Evolutionary conservation across 2,888 invertebrate genomes (phyloP), one percentile per base, ranked within the genome.

Genomic region (Pomacea canaliculata): DNA sequence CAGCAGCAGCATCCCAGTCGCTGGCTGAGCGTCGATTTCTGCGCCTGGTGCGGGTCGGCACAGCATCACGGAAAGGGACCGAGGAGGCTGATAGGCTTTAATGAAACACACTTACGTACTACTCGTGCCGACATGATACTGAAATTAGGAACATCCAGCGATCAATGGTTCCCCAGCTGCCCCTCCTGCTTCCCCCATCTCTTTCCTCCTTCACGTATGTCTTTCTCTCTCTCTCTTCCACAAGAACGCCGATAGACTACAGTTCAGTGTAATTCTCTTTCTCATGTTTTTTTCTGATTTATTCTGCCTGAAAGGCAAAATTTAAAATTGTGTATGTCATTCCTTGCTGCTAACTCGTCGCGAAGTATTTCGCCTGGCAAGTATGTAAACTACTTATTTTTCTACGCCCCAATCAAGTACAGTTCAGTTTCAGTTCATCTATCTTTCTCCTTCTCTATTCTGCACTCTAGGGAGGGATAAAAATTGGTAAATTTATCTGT

Each of bases 31-130:
- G 56, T 70, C 23, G 56, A 51, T 56, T 12, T 19, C 48, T 16
- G 51, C 59, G 70, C 27, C 19, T 69, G 5, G 48, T 19, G 16
- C 12, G 60, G 70, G 71, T 71, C 71, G 59, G 46, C n/a, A 19
- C 23, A 37, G 27, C 59, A 62, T 27, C 46, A 71, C 46, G 51
- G 51, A 62, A 71, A 71, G 62, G 71, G 71, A 12, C 62, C 10
- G 62, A 4, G 12, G 19, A 37, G 71, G 71, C 46, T 46, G 71
- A 60, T 71, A 62, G 62, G 71, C 71, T 71, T 56, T 71, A 71
- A 71, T 71, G 71, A 71, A 71, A 71, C 71, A 71, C 71, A 71
- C 62, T 71, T 71, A 71, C 60, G 71, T 71, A 59, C 71, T 62
- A 46, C 46, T 56, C 37, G 46, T 62, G 71, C 71, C 71, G 37